Evolutionary conservation across 2,113 vertebrate genomes (phyloP), one percentile per base, ranked within the genome.

Genomic region (Acinonyx jubatus): DNA sequence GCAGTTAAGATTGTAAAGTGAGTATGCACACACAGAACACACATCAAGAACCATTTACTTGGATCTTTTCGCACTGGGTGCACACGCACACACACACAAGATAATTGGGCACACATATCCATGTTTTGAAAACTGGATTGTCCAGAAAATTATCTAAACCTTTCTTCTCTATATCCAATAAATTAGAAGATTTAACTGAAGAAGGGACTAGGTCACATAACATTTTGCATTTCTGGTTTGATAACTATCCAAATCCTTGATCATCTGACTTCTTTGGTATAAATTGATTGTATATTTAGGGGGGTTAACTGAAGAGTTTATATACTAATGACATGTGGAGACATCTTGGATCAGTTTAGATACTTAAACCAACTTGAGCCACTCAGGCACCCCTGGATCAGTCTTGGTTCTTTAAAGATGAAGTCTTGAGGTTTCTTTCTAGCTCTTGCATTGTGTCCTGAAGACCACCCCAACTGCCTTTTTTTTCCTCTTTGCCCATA

Each of bases 221-320:
- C 19, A 81, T 81, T 91, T 11, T 96, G 14, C 21, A 21, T 81
- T 94, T 95, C 80, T 94, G 25, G 38, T 74, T 41, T 95, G 89
- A 87, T 13, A 69, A 9, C 14, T 65, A 10, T 78, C 13, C 76
- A 38, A 65, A 50, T 57, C 36, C 9, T 71, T 84, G 71, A 36
- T 92, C 45, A 4, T 91, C 48, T 78, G 71, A 48, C 31, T 82
- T 94, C n/a, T 63, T 74, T 80, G 41, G 3, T 76, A 16, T 89
- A n/a, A 91, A 27, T 29, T 85, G 41, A 19, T 85, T 27, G 1
- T 95, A 4, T 91, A 48, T 82, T 91, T 95, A 74, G 78, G 29
- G 57, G 66, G n/a, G 45, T 84, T n/a, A n/a, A 9, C n/a, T 69
- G 5, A 74, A 52, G 41, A 57, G 31, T 83, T 73, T 80, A 16